Base-by-base conservation (phyloP, 2,888 invertebrate species). In the Oxytorus armatus region DNA sequence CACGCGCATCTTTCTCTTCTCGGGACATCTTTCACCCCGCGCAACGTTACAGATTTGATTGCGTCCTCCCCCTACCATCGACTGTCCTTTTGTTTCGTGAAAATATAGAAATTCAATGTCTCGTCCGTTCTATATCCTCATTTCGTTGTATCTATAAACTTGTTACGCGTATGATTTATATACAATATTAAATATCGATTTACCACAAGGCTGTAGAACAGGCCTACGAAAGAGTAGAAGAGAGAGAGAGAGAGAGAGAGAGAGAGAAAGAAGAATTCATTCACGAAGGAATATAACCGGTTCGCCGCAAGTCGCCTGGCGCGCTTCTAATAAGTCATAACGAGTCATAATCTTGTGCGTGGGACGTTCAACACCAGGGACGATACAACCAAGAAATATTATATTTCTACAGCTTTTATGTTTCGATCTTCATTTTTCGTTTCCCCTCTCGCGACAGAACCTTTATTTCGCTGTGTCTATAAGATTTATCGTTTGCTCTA, bases 311-410 rank as follows among this genome's bases (percentile, higher is more conserved):
- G 73, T 81, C 73, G 63, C 77, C 77, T 36, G 68, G 68, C 69
- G 74, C 65, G 77, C 73, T 81, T 81, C 77, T 81, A 77, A 81
- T 77, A 81, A 81, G 80, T 81, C 77, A 81, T 77, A 81, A 81
- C 73, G 77, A 81, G 73, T 81, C 80, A 74, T 81, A 81, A 81
- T 81, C 77, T 69, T 36, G 57, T 44, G 77, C 77, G 80, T 77
- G 80, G 80, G 80, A 77, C 29, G 77, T 44, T 8, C 57, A 47
- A 68, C 55, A 80, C 73, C 55, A 53, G 53, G n/a, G 66, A 63
- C 61, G 74, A 72, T 39, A 42, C 55, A 57, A 49, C 36, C 53
- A 16, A 65, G 36, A 18, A 61, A 74, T 55, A 65, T 44, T 65
- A 74, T 47, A 65, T 47, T 72, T 23, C 39, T 59, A 11, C 25